A percentile compares a stretch with the other conserved stretches of the same genome.
phyloP scores from a whole-genome alignment of 1,140 invertebrate species.

The Sycophila sp. region DNA sequence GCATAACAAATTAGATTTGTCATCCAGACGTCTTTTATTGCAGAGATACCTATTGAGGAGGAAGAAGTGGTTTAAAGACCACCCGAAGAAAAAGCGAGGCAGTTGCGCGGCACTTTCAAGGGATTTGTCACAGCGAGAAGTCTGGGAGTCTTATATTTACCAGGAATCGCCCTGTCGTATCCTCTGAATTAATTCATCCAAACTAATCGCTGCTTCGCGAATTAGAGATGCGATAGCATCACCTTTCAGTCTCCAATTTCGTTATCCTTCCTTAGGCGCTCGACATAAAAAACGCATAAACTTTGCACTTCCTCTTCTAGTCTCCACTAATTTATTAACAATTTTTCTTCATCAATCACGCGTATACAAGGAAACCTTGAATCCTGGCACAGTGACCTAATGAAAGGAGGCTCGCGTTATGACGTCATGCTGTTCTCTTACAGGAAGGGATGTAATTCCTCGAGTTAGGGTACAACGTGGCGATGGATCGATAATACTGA shows the following conservation, averaged over 20 bases:
- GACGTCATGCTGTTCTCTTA: slow-evolving; percentile 55
- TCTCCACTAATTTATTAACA: too few relatives aligned
- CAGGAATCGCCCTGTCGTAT: slow-evolving; percentile 35
- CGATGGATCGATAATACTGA: slow-evolving; percentile 56
- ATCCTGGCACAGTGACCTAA: slow-evolving; percentile 60
- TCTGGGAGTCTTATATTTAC: slow-evolving; percentile 32
- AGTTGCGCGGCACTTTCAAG: slow-evolving; percentile 45
- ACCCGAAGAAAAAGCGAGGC: background rate
- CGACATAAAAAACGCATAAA: too few relatives aligned
- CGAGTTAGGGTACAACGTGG: slow-evolving; percentile 48
- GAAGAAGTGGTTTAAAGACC: background rate
- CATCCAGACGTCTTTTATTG: too few relatives aligned
- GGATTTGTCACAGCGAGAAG: slow-evolving; percentile 52
- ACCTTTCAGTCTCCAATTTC: too few relatives aligned
- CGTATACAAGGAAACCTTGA: slow-evolving; percentile 18
- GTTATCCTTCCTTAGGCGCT: too few relatives aligned
- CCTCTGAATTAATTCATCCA: slow-evolving; percentile 37
- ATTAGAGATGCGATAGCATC: slow-evolving; percentile 9
- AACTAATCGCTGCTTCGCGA: slow-evolving; percentile 12
- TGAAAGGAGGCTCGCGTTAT: slow-evolving; percentile 52
- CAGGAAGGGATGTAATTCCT: slow-evolving; percentile 48
- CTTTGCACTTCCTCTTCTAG: too few relatives aligned
- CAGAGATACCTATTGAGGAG: background rate
- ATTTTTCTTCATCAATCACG: too few relatives aligned
- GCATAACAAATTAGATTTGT: too few relatives aligned